Evolutionary conservation across 2,888 invertebrate species (phyloP), one percentile per base, ranked within the genome.

Genomic region (Leptopilina drosophilae): DNA sequence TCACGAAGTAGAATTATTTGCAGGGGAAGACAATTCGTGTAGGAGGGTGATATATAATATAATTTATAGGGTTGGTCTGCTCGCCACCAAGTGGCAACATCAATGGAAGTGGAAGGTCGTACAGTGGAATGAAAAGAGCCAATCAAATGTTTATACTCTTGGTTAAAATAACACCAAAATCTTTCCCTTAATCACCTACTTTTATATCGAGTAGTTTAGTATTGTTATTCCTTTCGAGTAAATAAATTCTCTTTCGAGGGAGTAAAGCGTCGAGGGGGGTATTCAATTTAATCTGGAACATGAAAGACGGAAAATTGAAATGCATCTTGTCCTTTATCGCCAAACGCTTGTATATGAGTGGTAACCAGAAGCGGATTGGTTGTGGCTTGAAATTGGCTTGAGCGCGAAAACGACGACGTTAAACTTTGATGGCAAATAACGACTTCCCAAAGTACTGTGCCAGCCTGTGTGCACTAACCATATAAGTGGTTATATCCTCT

Each of bases 351-450:
- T 82, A 83, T 82, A 82, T 81, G 82, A 79, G 81, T 77, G 79
- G 79, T 80, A 82, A 82, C 76, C 82, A 82, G 80, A 78, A 82
- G 79, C 77, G 83, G 53, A 69, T 69, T 69, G 69, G 69, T 69
- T 53, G 83, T 83, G 82, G 81, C 77, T 69, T 81, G 82, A 80
- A 80, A 84, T 80, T 84, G 84, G 80, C 80, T 81, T 81, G 79
- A 80, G 83, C 82, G 82, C 82, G 82, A 84, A 85, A 84, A 81
- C 82, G 80, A 81, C 82, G 82, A 80, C 85, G 82, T 85, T 86
- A 86, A 84, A 85, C 82, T 85, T 85, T 85, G 83, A 85, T 85
- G 82, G 84, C 81, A 82, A 84, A 84, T 85, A 84, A 86, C 83
- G 82, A 84, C 80, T 81, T 81, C 80, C 80, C 80, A 80, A 82